Evolutionary conservation across 2,797 vertebrate species (phyloP), one percentile per base, ranked within the genome.

Genomic region (Carapus acus): DNA sequence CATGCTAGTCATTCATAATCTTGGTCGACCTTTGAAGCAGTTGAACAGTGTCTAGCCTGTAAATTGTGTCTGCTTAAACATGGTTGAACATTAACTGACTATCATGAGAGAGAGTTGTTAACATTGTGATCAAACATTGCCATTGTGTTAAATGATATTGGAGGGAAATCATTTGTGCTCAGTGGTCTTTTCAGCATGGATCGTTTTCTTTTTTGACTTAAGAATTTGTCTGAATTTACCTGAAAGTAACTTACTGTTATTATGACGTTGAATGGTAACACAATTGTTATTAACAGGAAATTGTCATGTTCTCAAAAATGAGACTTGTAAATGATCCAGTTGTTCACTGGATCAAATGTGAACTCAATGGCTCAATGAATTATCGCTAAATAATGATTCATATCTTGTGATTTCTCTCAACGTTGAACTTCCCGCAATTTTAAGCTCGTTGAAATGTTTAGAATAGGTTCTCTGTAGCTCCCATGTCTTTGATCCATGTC

Each of bases 391-490:
- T 22, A 47, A 54, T 42, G 36, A 0, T 18, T 58, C 3, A 29
- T 16, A 39, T 43, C 75, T 81, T 73, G 69, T 67, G 73, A 62
- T 71, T 58, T 39, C 11, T 17, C 2, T 43, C 50, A 48, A 40
- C 29, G 15, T 37, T 4, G 64, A 42, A 40, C 43, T 69, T 63
- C 60, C 70, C 62, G 65, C 38, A 45, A 3, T 47, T 57, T 41
- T 1, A 0, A 47, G 43, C 41, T 1, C 29, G 51, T 78, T 54
- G 34, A 17, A 3, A 3, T 13, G 24, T 24, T 40, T 57, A 60
- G 54, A 53, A 43, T 43, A 51, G 19, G 14, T 49, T 42, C 21
- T 31, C 43, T 8, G 55, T 12, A 19, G 60, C 34, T 65, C 18
- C 22, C 51, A n/a, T 19, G 55, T 46, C 27, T 69, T 45, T 54